Percentiles rank a stretch among this genome's conserved stretches.
phyloP scores from a whole-genome alignment of 1,140 invertebrate genomes.

The Temnothorax nylanderi region DNA sequence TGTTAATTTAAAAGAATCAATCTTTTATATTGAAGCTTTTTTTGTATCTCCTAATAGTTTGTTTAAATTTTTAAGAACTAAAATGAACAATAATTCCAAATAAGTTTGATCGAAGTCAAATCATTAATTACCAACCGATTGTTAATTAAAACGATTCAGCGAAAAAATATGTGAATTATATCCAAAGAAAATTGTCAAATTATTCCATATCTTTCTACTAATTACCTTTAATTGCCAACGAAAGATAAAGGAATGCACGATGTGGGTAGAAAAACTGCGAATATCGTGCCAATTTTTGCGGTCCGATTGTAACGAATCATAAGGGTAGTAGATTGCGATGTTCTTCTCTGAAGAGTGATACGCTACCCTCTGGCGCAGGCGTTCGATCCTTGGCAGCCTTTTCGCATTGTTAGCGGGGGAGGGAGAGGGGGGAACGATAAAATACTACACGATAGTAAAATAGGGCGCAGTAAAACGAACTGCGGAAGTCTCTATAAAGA shows the following conservation, averaged over 20 bases:
- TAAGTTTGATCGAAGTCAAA: neutral
- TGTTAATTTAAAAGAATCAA: neutral
- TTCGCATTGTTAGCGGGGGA: neutral
- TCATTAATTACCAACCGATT: neutral
- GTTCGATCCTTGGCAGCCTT: constrained; percentile 28
- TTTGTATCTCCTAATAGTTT: neutral
- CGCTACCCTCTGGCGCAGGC: constrained; percentile 6
- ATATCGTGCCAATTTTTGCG: neutral
- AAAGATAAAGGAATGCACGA: neutral
- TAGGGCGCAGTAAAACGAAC: constrained; percentile 40
- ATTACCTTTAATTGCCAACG: neutral
- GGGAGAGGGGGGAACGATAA: constrained; percentile 2
- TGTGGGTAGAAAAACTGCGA: neutral
- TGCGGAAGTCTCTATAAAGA: constrained; percentile 38
- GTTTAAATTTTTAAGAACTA: neutral
- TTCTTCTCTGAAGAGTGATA: neutral
- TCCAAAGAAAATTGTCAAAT: neutral
- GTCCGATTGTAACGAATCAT: neutral
- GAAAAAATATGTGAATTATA: neutral
- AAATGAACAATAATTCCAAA: neutral
- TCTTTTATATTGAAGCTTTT: neutral
- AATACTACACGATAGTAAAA: constrained; percentile 60
- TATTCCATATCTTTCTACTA: neutral
- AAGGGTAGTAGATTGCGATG: constrained; percentile 1
- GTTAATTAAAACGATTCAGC: neutral